Evolutionary conservation across 1,140 invertebrate genomes (phyloP).

Genomic region (Drosophila paulistorum): DNA sequence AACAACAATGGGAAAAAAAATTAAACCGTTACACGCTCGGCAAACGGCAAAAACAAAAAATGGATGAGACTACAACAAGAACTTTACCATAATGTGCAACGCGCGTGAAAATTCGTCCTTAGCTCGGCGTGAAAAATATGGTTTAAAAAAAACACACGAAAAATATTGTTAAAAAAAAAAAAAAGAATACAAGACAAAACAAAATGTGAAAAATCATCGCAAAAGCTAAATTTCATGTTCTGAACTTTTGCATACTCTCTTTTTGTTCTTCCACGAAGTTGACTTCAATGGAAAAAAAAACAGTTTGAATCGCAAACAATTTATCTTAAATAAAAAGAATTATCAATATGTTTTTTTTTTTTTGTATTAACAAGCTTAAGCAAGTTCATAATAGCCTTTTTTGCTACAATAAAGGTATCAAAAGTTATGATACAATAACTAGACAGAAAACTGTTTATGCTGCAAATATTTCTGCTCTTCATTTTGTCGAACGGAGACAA

Average conservation of each 20-base stretch:
- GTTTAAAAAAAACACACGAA: constrained; percentile 37
- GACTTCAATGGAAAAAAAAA: background rate
- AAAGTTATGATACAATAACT: constrained; percentile 12
- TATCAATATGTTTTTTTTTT: too few relatives aligned
- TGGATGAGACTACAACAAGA: background rate
- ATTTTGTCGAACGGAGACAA: constrained; percentile 37
- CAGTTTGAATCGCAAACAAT: too few relatives aligned
- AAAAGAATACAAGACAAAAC: constrained; percentile 9
- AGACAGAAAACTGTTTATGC: constrained; percentile 67
- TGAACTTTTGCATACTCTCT: background rate
- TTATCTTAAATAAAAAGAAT: too few relatives aligned
- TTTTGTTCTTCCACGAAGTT: background rate
- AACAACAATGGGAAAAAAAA: constrained; percentile 47
- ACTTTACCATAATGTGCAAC: constrained; percentile 69
- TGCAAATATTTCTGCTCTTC: constrained; percentile 73
- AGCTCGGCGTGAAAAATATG: constrained; percentile 51
- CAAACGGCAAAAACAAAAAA: constrained; percentile 39
- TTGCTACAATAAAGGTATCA: background rate
- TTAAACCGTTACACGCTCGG: constrained; percentile 73
- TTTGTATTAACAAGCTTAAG: too few relatives aligned
- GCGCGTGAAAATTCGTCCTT: constrained; percentile 78
- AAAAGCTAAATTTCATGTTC: background rate
- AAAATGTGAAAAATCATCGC: constrained; percentile 16
- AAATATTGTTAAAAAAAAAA: constrained; percentile 9
- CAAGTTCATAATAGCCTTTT: too few relatives aligned